Conservation (phyloP, 2,888 invertebrate genomes). For the Boloria selene region DNA sequence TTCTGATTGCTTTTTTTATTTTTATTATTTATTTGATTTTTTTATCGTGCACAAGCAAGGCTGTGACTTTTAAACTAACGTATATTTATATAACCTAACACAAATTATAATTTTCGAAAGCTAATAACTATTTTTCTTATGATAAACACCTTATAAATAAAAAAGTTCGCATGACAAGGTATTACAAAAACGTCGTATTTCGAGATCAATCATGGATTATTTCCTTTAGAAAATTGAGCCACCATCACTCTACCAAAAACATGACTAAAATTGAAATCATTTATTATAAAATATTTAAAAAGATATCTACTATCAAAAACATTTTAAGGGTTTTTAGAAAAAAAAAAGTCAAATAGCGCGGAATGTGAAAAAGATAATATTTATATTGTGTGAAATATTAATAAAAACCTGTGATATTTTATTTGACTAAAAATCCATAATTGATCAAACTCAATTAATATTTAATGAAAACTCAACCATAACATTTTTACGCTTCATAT, state of each 20-base stretch:
- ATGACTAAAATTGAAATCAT: too few relatives aligned
- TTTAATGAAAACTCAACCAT: too few relatives aligned
- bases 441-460: background rate
- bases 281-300: background rate
- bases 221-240: background rate
- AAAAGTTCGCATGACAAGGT: conserved; percentile 4
- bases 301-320: too few relatives aligned
- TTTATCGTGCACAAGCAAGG: conserved; percentile 23
- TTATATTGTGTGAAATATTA: too few relatives aligned
- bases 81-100: background rate
- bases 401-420: too few relatives aligned
- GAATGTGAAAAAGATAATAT: too few relatives aligned
- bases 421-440: conserved; percentile 8
- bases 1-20: background rate
- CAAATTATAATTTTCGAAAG: background rate
- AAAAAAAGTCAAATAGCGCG: too few relatives aligned
- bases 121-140: too few relatives aligned
- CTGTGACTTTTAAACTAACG: conserved; percentile 15
- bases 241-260: too few relatives aligned
- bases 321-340: too few relatives aligned
- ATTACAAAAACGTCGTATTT: background rate
- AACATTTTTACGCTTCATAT: background rate
- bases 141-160: too few relatives aligned
- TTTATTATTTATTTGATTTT: background rate
- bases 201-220: conserved; percentile 6